These are phyloP conservation scores for Luperina nickerlii DNA, from an alignment of 2,888 invertebrate species.

Conservation along the genomic window DNA sequence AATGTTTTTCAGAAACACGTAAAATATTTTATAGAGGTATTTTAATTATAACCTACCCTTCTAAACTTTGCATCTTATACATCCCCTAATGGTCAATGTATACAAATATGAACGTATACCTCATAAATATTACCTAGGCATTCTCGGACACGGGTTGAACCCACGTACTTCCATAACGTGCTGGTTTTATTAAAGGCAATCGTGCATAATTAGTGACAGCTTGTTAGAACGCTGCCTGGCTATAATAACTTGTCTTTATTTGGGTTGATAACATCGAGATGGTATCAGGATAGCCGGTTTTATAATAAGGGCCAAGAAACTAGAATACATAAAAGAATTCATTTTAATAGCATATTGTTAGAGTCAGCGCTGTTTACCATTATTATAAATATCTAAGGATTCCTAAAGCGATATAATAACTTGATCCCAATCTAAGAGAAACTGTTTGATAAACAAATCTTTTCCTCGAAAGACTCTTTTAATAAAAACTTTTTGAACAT, in stretches of 20 bases:
- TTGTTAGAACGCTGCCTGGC: slow-evolving; percentile 31
- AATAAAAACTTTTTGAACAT: not conserved
- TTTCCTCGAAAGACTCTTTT: slow-evolving; percentile 7
- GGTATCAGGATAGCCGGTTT: slow-evolving; percentile 10
- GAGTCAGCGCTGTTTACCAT: not conserved
- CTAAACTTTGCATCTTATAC: slow-evolving; percentile 23
- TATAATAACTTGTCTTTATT: slow-evolving; percentile 32
- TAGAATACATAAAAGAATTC: not conserved
- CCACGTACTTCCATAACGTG: slow-evolving; percentile 50
- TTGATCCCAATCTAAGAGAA: not conserved
- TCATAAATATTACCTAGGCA: slow-evolving; percentile 34
- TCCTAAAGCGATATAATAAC: not conserved
- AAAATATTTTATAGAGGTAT: not conserved
- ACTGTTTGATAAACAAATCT: not conserved
- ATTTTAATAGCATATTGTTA: not conserved
- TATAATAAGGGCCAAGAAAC: not conserved
- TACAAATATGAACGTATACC: slow-evolving; percentile 35
- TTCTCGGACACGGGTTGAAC: slow-evolving; percentile 24
- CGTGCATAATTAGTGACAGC: slow-evolving; percentile 56
- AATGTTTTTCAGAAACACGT: slow-evolving; percentile 1
- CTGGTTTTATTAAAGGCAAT: slow-evolving; percentile 52
- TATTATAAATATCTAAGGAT: not conserved
- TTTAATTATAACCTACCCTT: slow-evolving; percentile 5
- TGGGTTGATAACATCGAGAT: slow-evolving; percentile 13
- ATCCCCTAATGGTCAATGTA: slow-evolving; percentile 5